Evolutionary conservation across 2,797 vertebrate species (phyloP).

Genomic region (Poeciliopsis turneri): DNA sequence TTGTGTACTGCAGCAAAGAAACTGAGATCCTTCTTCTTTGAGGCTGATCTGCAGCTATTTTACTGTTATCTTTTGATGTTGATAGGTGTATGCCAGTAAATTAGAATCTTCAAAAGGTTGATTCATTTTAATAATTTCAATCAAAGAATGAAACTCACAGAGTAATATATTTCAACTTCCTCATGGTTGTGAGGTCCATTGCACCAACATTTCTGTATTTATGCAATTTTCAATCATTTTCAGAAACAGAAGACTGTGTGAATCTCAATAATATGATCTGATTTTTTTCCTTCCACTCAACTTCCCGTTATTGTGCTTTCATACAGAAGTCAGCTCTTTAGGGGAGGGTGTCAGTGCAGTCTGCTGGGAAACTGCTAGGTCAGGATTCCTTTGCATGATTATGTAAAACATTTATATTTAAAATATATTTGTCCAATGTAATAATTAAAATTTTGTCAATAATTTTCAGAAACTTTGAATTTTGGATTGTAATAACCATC

Average conservation of each 20-base stretch:
- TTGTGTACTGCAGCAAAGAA: not conserved
- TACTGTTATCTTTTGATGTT: slow-evolving; percentile 22
- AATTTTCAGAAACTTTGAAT: not conserved
- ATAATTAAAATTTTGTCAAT: not conserved
- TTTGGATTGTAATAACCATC: not conserved
- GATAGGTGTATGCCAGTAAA: slow-evolving; percentile 16
- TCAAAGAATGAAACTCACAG: not conserved
- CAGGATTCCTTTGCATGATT: not conserved
- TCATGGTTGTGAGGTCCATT: not conserved
- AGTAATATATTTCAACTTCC: not conserved
- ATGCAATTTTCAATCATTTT: not conserved
- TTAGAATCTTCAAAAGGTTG: not conserved
- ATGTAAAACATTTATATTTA: not conserved
- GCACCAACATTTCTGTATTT: not conserved
- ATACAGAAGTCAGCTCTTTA: not conserved
- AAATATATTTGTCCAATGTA: not conserved
- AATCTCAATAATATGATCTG: not conserved
- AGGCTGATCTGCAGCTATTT: slow-evolving; percentile 12
- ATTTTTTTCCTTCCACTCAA: not conserved
- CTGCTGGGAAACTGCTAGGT: not conserved
- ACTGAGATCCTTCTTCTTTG: not conserved
- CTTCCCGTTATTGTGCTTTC: not conserved
- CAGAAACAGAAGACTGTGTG: not conserved
- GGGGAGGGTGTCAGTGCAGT: not conserved
- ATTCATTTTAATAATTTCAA: not conserved